Percentiles rank a stretch among this genome's conserved stretches.
Evolutionary conservation across 2,797 vertebrate species (phyloP).

Genomic region (Cercopithecus neglectus): DNA sequence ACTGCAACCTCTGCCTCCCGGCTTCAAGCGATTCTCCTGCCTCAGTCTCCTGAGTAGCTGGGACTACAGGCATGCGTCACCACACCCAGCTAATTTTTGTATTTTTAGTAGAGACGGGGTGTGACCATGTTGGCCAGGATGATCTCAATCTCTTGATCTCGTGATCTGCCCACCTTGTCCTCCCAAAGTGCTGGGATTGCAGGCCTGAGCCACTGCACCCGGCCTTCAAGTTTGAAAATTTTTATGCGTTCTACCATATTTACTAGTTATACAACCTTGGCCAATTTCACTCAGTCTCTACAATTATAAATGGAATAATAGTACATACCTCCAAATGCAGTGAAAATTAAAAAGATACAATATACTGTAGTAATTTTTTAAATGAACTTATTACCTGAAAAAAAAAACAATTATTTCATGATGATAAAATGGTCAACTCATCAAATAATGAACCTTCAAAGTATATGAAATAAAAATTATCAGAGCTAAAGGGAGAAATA

Average conservation of each 20-base stretch:
- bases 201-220: rapidly evolving
- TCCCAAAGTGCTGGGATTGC: background rate
- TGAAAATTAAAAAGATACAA: background rate
- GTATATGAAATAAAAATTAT: background rate
- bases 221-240: background rate
- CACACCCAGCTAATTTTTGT: background rate
- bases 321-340: background rate
- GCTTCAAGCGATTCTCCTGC: background rate
- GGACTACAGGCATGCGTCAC: background rate
- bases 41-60: background rate
- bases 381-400: background rate
- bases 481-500: background rate
- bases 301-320: background rate
- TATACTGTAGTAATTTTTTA: background rate
- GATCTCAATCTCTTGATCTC: background rate
- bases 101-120: background rate
- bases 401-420: background rate
- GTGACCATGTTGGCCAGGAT: background rate
- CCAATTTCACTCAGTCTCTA: background rate
- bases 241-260: background rate
- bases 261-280: background rate
- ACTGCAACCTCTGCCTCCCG: background rate
- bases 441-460: background rate
- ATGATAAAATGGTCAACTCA: background rate
- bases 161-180: background rate